Base-by-base conservation (phyloP, 2,797 vertebrate species). In the Graptemys geographica region DNA sequence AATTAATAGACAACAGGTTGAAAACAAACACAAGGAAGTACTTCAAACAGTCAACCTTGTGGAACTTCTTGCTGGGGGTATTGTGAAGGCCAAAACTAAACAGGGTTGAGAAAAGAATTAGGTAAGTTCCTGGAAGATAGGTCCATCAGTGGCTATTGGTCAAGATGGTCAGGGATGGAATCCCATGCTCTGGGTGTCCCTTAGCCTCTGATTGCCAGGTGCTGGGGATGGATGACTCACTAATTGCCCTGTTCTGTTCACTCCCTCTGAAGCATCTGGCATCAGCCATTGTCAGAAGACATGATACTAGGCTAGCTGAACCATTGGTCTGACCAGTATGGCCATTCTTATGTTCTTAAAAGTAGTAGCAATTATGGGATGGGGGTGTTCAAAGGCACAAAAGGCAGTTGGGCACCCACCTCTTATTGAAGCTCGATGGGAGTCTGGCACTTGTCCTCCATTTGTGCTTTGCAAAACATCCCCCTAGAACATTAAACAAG, bases 41-140 rank as follows among this genome's bases (percentile, higher is more conserved):
- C 31, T 62, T 62, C 59, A 69, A n/a, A 62, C 65, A 37, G 19
- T 69, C 65, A 69, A 37, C 8, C 65, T 69, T 69, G n/a, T 21
- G n/a, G n/a, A 69, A 69, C 8, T 37, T 10, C n/a, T 69, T 69
- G 18, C 1, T 1, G 5, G 33, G 18, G n/a, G 2, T 5, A 18
- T 69, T 69, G 8, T 37, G 65, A 69, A 37, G 65, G 65, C n/a
- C n/a, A 37, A 19, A 19, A 37, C n/a, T 23, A n/a, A n/a, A 69
- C 65, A 37, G n/a, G 19, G 18, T 69, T 69, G 19, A 37, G 37
- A 37, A 37, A 69, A 69, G 16, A 69, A 21, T 69, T 11, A 31
- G 1, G 13, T 59, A n/a, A 37, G n/a, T 11, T 69, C n/a, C n/a
- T 21, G 65, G 12, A 69, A n/a, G 9, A 37, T 69, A 37, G 65